Base-by-base conservation (phyloP, 64 coral and sea anemone species). In the Orbicella faveolata region DNA sequence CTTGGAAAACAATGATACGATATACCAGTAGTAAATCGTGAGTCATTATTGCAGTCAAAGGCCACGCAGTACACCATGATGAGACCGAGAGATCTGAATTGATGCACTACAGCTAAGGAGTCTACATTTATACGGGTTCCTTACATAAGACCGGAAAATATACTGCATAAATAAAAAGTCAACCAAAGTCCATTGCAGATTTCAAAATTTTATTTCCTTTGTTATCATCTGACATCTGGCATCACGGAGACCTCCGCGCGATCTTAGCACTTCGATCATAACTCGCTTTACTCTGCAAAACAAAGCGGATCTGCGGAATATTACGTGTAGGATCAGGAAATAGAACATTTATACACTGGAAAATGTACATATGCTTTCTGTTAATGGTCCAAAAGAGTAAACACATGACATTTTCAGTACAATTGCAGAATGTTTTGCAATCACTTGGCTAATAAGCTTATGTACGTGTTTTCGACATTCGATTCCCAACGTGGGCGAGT, bases 1-100 rank as follows among this genome's bases (percentile, higher is more conserved):
- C 57, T 88, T 59, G 73, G 86, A 88, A 88, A 88, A 52, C 86
- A 61, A 55, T 88, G 86, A 34, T 77, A 88, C 52, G 73, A 75
- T 25, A 75, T 88, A 62, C 75, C 73, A 35, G 73, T 75, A 34
- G 52, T 88, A 34, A 19, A 15, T 61, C 86, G 48, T 48, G 37
- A 77, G 75, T 77, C 75, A 16, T 88, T 87, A 20, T 76, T 88
- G 73, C 85, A 88, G 54, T 61, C 85, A 75, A 88, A 25, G 18
- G 51, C 85, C 53, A 51, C 70, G 51, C 85, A 88, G 51, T 88
- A 88, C 37, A 75, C 85, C 85, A 88, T 88, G 26, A 30, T 30
- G 30, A 30, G 30, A 30, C 30, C 30, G 30, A 30, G 30, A 30
- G 30, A 30, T 30, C 30, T 65, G 20, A 65, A 65, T 3, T 65